These are phyloP conservation scores for Diprion similis DNA, from an alignment of 1,140 invertebrate genomes.

Conservation along the genomic window DNA sequence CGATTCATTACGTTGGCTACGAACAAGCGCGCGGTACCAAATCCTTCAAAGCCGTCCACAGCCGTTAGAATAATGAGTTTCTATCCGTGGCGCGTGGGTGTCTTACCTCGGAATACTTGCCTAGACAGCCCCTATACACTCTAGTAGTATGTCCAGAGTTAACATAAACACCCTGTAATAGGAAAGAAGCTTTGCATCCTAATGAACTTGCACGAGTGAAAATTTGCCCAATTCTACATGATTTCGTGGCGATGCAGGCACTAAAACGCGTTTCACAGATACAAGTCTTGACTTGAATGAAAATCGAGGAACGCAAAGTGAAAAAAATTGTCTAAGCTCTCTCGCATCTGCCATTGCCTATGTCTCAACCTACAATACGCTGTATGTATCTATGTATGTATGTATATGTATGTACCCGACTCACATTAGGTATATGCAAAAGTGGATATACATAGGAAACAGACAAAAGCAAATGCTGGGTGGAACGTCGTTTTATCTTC, in stretches of 20 bases:
- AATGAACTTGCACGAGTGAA: background rate
- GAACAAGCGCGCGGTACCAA: conserved; percentile 2
- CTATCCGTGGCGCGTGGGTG: too few relatives aligned
- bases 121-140: background rate
- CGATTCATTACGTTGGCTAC: background rate
- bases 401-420: background rate
- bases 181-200: background rate
- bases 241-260: too few relatives aligned
- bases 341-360: too few relatives aligned
- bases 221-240: background rate
- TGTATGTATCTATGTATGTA: background rate
- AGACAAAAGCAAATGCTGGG: too few relatives aligned
- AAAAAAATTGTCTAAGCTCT: too few relatives aligned
- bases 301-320: too few relatives aligned
- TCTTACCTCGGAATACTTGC: background rate
- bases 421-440: too few relatives aligned
- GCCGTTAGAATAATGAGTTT: background rate
- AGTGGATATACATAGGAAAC: too few relatives aligned
- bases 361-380: background rate
- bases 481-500: too few relatives aligned
- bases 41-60: background rate
- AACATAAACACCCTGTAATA: background rate
- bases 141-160: background rate
- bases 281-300: too few relatives aligned
- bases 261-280: too few relatives aligned